Conservation (phyloP, 2,113 vertebrate species). For the Nettapus auritus region DNA sequence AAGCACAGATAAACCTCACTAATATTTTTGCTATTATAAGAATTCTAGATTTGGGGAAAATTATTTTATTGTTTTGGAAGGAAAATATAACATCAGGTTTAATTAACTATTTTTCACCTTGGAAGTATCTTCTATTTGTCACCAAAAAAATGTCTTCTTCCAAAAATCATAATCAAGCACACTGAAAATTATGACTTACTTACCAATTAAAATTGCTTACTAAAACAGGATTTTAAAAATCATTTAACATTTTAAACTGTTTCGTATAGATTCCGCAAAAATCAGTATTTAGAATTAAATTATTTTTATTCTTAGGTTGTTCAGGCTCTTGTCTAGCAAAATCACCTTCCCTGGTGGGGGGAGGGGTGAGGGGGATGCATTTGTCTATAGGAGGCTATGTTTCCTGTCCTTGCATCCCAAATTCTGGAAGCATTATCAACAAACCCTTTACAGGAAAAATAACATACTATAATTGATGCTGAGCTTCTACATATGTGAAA, state of each 20-base stretch:
- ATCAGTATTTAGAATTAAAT: background rate
- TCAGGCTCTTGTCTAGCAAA: background rate
- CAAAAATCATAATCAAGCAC: background rate
- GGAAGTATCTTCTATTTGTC: background rate
- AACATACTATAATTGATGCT: background rate
- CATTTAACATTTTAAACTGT: fast-evolving
- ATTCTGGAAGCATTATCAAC: background rate
- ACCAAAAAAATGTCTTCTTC: background rate
- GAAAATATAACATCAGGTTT: background rate
- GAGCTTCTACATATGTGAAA: background rate
- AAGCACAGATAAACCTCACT: background rate
- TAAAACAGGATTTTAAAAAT: background rate
- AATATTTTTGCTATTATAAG: fast-evolving
- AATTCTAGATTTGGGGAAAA: fast-evolving
- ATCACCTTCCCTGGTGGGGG: background rate
- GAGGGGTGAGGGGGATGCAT: background rate
- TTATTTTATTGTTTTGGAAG: background rate
- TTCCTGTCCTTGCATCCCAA: background rate
- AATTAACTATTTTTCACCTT: background rate
- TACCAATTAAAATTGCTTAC: background rate
- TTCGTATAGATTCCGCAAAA: background rate
- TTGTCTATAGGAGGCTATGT: background rate
- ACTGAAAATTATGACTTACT: background rate
- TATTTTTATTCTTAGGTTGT: background rate
- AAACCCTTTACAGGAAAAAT: background rate